Evolutionary conservation across 2,113 vertebrate genomes (phyloP).

Genomic region (Apeltes quadracus): DNA sequence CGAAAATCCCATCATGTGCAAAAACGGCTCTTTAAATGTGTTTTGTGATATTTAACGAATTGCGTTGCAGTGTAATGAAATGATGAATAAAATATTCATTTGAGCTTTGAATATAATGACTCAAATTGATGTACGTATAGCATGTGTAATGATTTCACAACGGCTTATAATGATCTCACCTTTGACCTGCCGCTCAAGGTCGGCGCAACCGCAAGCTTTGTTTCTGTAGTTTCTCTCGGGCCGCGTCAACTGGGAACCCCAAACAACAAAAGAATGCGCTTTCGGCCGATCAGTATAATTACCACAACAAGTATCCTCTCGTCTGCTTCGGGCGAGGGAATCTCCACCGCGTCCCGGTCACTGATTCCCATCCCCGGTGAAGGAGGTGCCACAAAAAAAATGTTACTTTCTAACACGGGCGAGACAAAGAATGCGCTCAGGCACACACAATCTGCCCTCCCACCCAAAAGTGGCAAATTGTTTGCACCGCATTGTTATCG

Average conservation of each 20-base stretch:
- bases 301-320: constrained; percentile 40
- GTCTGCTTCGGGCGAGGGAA: constrained; percentile 32
- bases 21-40: no score
- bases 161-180: no score
- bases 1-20: no score
- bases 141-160: no score
- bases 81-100: no score
- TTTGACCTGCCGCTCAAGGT: no score
- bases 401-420: constrained; percentile 56
- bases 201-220: not conserved
- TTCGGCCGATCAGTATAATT: constrained; percentile 23
- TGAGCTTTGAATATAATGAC: no score
- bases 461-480: constrained; percentile 29
- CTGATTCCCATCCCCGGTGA: constrained; percentile 46
- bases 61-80: no score
- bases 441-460: constrained; percentile 44
- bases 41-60: no score
- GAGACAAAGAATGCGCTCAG: constrained; percentile 60
- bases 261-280: constrained; percentile 59
- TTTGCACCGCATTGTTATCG: constrained; percentile 58
- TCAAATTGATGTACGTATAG: no score
- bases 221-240: constrained; percentile 7
- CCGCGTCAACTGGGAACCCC: not conserved
- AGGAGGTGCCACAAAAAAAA: constrained; percentile 60
- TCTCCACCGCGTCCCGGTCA: constrained; percentile 38